Conservation (phyloP, 2,797 vertebrate species). For the Enteromius paludinosus region DNA sequence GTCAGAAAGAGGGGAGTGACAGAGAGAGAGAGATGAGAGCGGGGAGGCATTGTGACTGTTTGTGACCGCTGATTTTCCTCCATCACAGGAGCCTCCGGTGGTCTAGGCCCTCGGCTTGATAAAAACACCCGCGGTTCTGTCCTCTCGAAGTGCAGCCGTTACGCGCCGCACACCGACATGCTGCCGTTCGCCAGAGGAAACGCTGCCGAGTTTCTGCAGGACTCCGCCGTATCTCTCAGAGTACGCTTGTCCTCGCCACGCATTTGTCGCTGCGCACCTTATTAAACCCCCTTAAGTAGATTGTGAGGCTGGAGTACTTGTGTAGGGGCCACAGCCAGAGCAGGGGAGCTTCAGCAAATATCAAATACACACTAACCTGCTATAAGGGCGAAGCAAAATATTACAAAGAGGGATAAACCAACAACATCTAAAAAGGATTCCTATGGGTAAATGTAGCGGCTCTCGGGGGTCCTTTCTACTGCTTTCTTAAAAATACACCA, state of each 20-base stretch:
- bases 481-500: neutral
- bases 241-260: conserved; percentile 60
- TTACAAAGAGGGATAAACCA: neutral
- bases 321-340: conserved; percentile 35
- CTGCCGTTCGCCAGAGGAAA: conserved; percentile 67
- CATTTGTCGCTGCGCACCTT: conserved; percentile 71
- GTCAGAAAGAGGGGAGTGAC: conserved; percentile 66
- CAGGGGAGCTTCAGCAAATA: conserved; percentile 22
- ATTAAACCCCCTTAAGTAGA: conserved; percentile 85
- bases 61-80: conserved; percentile 83
- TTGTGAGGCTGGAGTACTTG: conserved; percentile 76
- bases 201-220: conserved; percentile 70
- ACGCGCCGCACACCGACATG: conserved; percentile 23
- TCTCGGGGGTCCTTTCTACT: too few relatives aligned
- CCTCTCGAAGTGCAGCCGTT: conserved; percentile 68
- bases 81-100: conserved; percentile 84
- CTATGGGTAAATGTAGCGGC: neutral
- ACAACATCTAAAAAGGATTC: neutral
- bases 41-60: conserved; percentile 81
- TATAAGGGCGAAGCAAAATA: neutral
- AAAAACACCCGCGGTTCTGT: conserved; percentile 73
- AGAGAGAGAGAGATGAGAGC: conserved; percentile 59
- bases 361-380: neutral
- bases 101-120: conserved; percentile 82
- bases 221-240: conserved; percentile 81